A percentile compares a stretch with the other conserved stretches of the same genome.
Evolutionary conservation across 2,797 vertebrate species (phyloP).

Genomic region (Crossoptilon crossoptilon): DNA sequence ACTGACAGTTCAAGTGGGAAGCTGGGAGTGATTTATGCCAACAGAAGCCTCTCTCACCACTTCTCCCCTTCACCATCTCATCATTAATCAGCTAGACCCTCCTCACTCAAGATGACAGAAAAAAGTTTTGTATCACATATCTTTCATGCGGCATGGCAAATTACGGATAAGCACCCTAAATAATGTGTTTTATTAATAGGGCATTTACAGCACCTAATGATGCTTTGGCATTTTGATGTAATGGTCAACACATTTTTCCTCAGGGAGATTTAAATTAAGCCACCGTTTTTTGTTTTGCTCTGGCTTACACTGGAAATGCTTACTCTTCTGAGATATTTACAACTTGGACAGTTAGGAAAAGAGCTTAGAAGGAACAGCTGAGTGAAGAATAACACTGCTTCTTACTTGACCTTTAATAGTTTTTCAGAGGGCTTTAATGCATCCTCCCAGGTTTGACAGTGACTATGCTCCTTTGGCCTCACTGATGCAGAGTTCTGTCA

Average conservation of each 20-base stretch:
- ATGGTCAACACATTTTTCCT: constrained; percentile 19
- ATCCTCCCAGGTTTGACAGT: background rate
- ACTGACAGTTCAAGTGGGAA: background rate
- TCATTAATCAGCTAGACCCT: background rate
- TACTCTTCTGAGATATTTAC: constrained; percentile 43
- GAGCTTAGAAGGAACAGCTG: background rate
- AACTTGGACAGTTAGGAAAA: background rate
- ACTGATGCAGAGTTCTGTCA: background rate
- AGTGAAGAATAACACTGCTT: constrained; percentile 23
- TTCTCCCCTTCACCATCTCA: constrained; percentile 24
- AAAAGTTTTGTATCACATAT: background rate
- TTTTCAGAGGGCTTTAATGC: constrained; percentile 29
- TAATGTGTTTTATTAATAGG: background rate
- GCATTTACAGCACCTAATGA: constrained; percentile 42
- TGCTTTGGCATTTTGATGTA: background rate
- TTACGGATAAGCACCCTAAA: constrained; percentile 27
- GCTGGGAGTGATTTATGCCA: constrained; percentile 31
- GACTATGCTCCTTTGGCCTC: background rate
- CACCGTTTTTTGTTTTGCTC: constrained; percentile 27
- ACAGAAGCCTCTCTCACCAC: background rate
- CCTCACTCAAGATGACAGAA: background rate
- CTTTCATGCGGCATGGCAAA: constrained; percentile 12
- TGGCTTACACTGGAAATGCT: constrained; percentile 11
- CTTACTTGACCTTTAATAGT: constrained; percentile 26
- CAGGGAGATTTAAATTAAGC: constrained; percentile 33